These are phyloP conservation scores for Pao palembangensis DNA, from an alignment of 2,113 vertebrate genomes.

Conservation along the genomic window DNA sequence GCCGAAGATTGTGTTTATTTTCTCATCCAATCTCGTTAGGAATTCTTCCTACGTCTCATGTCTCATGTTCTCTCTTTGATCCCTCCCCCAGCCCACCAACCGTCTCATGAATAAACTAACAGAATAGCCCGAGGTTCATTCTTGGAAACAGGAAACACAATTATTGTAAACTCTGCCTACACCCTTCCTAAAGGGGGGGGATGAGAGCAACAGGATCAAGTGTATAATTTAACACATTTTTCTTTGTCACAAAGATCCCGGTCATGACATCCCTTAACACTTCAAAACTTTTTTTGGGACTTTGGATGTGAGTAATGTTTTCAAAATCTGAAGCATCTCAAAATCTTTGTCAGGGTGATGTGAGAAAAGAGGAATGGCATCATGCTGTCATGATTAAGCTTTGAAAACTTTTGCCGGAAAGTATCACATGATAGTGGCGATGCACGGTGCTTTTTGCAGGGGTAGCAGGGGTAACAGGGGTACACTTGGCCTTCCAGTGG, in stretches of 20 bases:
- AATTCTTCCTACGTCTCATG: constrained; percentile 47
- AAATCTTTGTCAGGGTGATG: neutral
- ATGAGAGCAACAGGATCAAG: neutral
- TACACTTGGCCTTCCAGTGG: constrained; percentile 4
- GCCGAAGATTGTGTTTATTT: constrained; percentile 66
- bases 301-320: too few species aligned
- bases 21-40: constrained; percentile 47
- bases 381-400: constrained; percentile 41
- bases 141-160: constrained; percentile 56
- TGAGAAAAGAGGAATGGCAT: constrained; percentile 19
- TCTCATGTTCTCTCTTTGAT: constrained; percentile 45
- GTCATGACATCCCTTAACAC: too few species aligned
- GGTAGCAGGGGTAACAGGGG: neutral
- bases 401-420: constrained; percentile 40
- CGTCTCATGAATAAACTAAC: constrained; percentile 65
- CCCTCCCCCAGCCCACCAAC: constrained; percentile 7
- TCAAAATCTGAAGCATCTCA: too few species aligned
- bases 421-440: constrained; percentile 22
- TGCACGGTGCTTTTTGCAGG: constrained; percentile 15
- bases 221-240: constrained; percentile 1
- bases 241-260: neutral
- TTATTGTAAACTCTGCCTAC: constrained; percentile 52
- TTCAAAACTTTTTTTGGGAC: neutral
- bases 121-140: constrained; percentile 53
- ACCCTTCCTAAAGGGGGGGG: constrained; percentile 22